Percentiles rank a stretch among this genome's conserved stretches.
phyloP scores from a whole-genome alignment of 1,140 invertebrate genomes.

The Zaprionus ghesquierei region DNA sequence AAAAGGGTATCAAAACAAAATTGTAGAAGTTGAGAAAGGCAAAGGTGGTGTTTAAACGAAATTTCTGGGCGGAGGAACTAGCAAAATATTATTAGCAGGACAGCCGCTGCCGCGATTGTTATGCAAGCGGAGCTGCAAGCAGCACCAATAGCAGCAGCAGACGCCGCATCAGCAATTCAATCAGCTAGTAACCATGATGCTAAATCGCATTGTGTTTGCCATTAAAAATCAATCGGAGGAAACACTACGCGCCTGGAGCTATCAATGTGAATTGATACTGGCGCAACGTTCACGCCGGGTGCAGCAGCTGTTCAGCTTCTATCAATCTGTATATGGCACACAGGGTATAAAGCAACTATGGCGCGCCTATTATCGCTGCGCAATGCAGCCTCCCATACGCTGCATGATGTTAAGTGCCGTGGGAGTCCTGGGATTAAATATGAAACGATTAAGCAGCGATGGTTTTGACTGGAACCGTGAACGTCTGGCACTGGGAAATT shows the following conservation, averaged over 20 bases:
- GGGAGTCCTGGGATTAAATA: slow-evolving; percentile 64
- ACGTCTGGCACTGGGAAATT: slow-evolving; percentile 63
- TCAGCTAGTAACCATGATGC: slow-evolving; percentile 63
- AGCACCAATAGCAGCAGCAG: slow-evolving; percentile 29
- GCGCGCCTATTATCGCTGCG: slow-evolving; percentile 83
- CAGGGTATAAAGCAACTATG: slow-evolving; percentile 84
- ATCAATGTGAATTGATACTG: slow-evolving; percentile 86
- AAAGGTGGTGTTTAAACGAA: slow-evolving; percentile 33
- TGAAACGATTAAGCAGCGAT: slow-evolving; percentile 44
- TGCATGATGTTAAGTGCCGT: slow-evolving; percentile 71
- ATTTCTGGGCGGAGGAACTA: slow-evolving; percentile 56
- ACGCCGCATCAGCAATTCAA: slow-evolving; percentile 45
- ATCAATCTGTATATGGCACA: slow-evolving; percentile 86
- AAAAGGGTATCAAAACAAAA: slow-evolving; percentile 37
- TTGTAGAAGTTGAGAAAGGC: slow-evolving; percentile 47
- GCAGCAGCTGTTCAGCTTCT: slow-evolving; percentile 86
- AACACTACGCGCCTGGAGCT: slow-evolving; percentile 84
- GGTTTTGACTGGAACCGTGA: slow-evolving; percentile 74
- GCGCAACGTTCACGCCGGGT: slow-evolving; percentile 85
- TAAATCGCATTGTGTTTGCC: slow-evolving; percentile 71
- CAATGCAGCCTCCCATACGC: slow-evolving; percentile 63
- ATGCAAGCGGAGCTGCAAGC: slow-evolving; percentile 38
- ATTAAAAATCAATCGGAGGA: slow-evolving; percentile 83
- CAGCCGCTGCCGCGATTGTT: slow-evolving; percentile 26
- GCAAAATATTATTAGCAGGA: slow-evolving; percentile 24